Base-by-base conservation (phyloP, 1,140 invertebrate species). In the Riptortus pedestris region DNA sequence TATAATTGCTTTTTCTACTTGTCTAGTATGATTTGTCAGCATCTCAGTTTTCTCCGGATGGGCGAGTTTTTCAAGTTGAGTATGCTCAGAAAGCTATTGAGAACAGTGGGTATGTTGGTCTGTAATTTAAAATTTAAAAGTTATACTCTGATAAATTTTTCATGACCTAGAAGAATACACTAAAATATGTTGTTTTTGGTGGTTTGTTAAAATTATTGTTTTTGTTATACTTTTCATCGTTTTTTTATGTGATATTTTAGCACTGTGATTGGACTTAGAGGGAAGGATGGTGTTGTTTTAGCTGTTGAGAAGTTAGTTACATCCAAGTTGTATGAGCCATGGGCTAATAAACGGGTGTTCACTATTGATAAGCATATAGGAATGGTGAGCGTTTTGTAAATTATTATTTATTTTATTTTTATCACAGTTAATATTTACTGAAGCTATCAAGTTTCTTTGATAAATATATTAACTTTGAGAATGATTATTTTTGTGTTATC, bases 61-160 rank as follows among this genome's bases (percentile, higher is more conserved):
- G 97, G 16, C 79, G 94, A 71, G 94, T 98, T 57, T 98, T 98
- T 79, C 95, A 98, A 86, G 94, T 99, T 0, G 97, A 99, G 81
- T 99, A 99, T 80, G 97, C 97, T 26, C 88, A 91, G 60, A 99
- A 99, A 79, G 97, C 97, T 16, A 96, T 99, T 2, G 97, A 99
- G 80, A 98, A 96, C 71, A 96, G 94, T 74, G 96, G 96, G 86
- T 88, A 77, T 75, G 80, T 77, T n/a, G n/a, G n/a, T n/a, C n/a
- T n/a, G n/a, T n/a, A n/a, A n/a, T n/a, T n/a, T 29, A 16, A n/a
- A n/a, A n/a, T n/a, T n/a, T n/a, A n/a, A n/a, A n/a, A n/a, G n/a
- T n/a, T n/a, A n/a, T n/a, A n/a, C n/a, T n/a, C n/a, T n/a, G n/a
- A 62, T 14, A 63, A n/a, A n/a, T n/a, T n/a, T n/a, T n/a, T n/a